Evolutionary conservation across 1,140 invertebrate genomes (phyloP), one percentile per base, ranked within the genome.

Genomic region (Glomeris maerens): DNA sequence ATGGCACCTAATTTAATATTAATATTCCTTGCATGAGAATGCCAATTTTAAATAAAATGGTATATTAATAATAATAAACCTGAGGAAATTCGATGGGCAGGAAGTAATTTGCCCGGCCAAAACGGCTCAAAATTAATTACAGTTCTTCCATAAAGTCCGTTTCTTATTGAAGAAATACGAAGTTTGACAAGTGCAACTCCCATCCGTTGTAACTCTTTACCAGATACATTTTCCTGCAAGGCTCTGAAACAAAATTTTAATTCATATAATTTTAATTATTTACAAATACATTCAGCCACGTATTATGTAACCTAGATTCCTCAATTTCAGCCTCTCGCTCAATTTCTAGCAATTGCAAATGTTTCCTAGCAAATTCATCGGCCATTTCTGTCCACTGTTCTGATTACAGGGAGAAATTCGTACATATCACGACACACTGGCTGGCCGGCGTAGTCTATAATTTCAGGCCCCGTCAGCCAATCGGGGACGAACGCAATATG

Each of bases 241-340:
- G 55, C 26, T 46, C 71, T 71, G 44, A 45, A 52, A 50, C 10
- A 31, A 45, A 54, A 52, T 10, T 13, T 36, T 27, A 27, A 0
- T 14, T 20, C 27, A 1, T 45, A 31, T 31, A 14, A 17, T 51
- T 47, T 41, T 4, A 40, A 27, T 27, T 36, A 25, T 41, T 10
- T 36, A 36, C 31, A 36, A 36, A 36, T 36, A 10, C 10, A 10
- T 17, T 10, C 17, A 36, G 10, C 10, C 10, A 17, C 17, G 10
- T 36, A 17, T 36, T 36, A 36, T 36, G 23, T 51, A 55, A 70
- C 69, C 60, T 63, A 23, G 64, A 70, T 62, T 71, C 64, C 56
- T 68, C 63, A 20, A 72, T 65, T 64, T 72, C 71, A 25, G 66
- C 60, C 50, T 66, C 61, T 56, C 67, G 61, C 56, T 72, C 71